Base-by-base conservation (phyloP, 2,113 vertebrate genomes). In the Scophthalmus maximus region DNA sequence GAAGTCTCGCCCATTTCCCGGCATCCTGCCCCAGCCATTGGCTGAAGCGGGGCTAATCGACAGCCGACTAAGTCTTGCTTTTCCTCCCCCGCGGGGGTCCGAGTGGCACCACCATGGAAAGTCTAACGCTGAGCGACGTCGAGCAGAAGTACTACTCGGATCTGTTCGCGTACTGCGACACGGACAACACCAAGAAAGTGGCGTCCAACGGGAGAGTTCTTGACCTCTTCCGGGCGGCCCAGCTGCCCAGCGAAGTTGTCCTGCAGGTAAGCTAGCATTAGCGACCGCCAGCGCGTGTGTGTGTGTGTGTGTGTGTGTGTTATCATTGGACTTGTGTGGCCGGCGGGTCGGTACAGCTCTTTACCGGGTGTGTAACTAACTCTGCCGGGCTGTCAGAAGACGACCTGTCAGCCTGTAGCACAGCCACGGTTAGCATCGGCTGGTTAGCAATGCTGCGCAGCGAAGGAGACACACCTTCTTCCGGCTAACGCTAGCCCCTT, bases 101-200 rank as follows among this genome's bases (percentile, higher is more conserved):
- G 46, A 50, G 71, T 57, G 71, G 82, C 78, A 61, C 81, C 59
- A 92, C 78, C 61, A 98, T 98, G 97, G 97, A 98, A 92, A 96
- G 96, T 91, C 93, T 97, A 87, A 97, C 97, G 88, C 88, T 98
- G 87, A 98, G 91, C 85, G 97, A 98, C 70, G 93, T 95, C 71
- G 97, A 98, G 93, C 97, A 98, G 94, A 97, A 96, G 84, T 98
- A 97, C 80, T 98, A 98, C 88, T 97, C 96, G 87, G 97, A 98
- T 63, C 91, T 98, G 86, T 98, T 98, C 93, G 90, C 94, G 34
- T 98, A 97, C 94, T 98, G 97, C 94, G 97, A 98, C 94, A 96
- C 96, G 81, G 97, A 98, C 88, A 96, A 96, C 94, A 96, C 96
- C 81, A 97, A 98, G 89, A 98, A 98, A 94, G 96, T 98, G 92